Evolutionary conservation across 2,888 invertebrate species (phyloP).

Genomic region (Tinea pellionella): DNA sequence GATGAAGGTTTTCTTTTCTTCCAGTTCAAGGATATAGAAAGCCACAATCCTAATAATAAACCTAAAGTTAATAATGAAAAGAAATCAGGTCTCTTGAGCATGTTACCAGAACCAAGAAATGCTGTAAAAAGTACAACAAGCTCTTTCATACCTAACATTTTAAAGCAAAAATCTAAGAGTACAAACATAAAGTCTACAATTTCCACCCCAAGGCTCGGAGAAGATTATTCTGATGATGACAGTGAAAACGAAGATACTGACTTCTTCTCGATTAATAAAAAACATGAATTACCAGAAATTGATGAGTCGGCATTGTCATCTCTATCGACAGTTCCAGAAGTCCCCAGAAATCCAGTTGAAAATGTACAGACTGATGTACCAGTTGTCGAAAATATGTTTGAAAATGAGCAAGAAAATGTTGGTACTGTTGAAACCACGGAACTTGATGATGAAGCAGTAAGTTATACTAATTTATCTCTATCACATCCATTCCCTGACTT

Average conservation of each 20-base stretch:
- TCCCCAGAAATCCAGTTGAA: not conserved
- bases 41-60: constrained; percentile 46
- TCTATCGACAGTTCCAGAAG: not conserved
- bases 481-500: too few species aligned
- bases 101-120: constrained; percentile 77
- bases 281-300: constrained; percentile 36
- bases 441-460: constrained; percentile 59
- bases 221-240: constrained; percentile 50
- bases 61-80: constrained; percentile 67
- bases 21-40: constrained; percentile 72
- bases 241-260: constrained; percentile 64
- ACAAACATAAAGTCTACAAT: constrained; percentile 23
- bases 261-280: constrained; percentile 66
- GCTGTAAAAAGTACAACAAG: constrained; percentile 33
- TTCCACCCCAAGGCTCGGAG: constrained; percentile 24
- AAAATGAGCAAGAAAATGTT: not conserved
- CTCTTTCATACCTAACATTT: constrained; percentile 55
- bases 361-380: not conserved
- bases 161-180: constrained; percentile 40
- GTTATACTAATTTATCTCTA: constrained; percentile 21
- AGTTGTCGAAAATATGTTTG: not conserved
- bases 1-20: constrained; percentile 26
- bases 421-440: constrained; percentile 19
- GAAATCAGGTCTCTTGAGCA: constrained; percentile 74
- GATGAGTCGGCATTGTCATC: not conserved